Evolutionary conservation across 1,140 invertebrate species (phyloP).

Genomic region (Drosophila watanabei): DNA sequence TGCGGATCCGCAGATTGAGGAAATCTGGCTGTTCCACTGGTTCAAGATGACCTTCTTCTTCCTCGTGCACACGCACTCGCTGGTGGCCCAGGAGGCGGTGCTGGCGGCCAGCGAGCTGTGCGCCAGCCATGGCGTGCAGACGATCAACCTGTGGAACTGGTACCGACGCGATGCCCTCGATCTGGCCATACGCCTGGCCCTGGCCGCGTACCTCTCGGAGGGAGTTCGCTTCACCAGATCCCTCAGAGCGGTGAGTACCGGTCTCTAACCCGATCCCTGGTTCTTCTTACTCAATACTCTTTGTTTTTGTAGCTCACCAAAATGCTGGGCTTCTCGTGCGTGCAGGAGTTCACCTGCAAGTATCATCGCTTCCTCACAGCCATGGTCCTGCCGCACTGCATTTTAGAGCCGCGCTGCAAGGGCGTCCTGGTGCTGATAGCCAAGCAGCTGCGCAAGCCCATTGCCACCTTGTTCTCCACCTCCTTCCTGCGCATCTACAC

Average conservation of each 20-base stretch:
- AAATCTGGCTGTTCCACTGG: constrained; percentile 86
- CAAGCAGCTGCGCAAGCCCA: constrained; percentile 86
- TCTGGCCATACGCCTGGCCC: constrained; percentile 87
- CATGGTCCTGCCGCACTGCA: constrained; percentile 86
- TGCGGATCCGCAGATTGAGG: constrained; percentile 67
- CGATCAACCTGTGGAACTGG: constrained; percentile 88
- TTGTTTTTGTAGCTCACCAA: constrained; percentile 56
- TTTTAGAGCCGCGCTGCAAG: constrained; percentile 77
- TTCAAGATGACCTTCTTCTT: constrained; percentile 89
- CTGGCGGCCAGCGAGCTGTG: constrained; percentile 88
- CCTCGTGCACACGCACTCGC: constrained; percentile 88
- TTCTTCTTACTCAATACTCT: background rate
- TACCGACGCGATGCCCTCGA: constrained; percentile 89
- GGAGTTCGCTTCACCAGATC: constrained; percentile 86
- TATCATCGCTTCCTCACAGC: constrained; percentile 78
- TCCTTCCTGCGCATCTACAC: constrained; percentile 89
- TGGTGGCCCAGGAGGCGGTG: constrained; percentile 88
- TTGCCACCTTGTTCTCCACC: constrained; percentile 87
- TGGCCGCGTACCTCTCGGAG: constrained; percentile 87
- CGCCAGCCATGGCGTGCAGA: constrained; percentile 86
- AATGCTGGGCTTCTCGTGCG: constrained; percentile 79
- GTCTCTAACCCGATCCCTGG: background rate
- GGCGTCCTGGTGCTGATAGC: constrained; percentile 72
- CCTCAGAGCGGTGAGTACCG: constrained; percentile 85
- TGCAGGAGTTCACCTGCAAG: constrained; percentile 80